phyloP scores from a whole-genome alignment of 2,888 invertebrate genomes.

The Kryphioiulus occultus region DNA sequence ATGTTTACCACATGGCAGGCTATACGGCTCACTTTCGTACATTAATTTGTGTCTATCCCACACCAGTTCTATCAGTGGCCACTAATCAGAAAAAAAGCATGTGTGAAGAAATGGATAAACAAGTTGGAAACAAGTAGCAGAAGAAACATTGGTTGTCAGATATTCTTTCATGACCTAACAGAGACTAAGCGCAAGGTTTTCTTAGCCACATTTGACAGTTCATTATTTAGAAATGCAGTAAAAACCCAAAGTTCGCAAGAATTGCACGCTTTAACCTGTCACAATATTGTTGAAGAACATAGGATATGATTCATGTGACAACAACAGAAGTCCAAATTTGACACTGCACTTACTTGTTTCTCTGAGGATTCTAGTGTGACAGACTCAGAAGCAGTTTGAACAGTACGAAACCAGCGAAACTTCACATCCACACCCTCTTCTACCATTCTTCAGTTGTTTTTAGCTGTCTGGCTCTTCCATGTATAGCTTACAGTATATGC shows the following conservation, averaged over 20 bases:
- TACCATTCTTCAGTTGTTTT: not conserved
- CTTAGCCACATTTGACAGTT: no score
- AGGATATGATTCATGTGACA: no score
- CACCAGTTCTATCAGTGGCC: constrained; percentile 37
- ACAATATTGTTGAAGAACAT: no score
- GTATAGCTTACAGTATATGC: not conserved
- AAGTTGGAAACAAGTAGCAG: no score
- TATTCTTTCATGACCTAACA: no score
- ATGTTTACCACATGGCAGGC: constrained; percentile 50
- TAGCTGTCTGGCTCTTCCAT: not conserved
- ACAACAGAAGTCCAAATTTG: not conserved
- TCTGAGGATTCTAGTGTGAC: not conserved
- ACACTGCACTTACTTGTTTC: not conserved
- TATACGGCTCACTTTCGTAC: constrained; percentile 48
- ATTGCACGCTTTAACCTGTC: no score
- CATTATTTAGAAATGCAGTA: no score
- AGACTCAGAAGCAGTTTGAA: constrained; percentile 27
- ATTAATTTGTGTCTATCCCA: constrained; percentile 52
- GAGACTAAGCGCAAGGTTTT: no score
- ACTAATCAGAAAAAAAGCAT: not conserved
- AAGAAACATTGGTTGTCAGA: no score
- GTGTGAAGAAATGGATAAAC: no score
- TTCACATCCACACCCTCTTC: not conserved
- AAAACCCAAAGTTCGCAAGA: no score
- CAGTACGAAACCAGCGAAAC: constrained; percentile 50